Conservation (phyloP, 2,797 vertebrate genomes). For the Onychomys arenicola region DNA sequence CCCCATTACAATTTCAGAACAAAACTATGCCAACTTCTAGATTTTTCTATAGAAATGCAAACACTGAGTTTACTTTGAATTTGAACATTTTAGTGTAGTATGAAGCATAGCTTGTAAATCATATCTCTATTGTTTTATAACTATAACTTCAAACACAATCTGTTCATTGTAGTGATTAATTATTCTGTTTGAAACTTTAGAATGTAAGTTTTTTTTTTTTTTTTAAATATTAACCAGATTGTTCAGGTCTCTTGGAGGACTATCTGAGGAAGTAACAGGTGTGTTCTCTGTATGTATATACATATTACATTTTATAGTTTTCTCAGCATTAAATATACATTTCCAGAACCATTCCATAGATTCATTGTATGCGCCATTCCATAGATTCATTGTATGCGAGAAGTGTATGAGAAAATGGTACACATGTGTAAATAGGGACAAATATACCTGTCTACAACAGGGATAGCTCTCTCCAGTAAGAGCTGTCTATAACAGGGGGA, state of each 20-base stretch:
- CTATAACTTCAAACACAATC: neutral
- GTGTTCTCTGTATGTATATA: neutral
- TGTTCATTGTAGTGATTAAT: neutral
- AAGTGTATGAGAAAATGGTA: neutral
- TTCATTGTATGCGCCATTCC: neutral
- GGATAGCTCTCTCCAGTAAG: neutral
- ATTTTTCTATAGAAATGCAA: neutral
- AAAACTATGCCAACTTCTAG: neutral
- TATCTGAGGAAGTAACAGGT: neutral
- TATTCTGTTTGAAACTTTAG: neutral
- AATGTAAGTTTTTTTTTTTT: neutral
- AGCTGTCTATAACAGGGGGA: neutral
- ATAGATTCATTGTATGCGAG: neutral
- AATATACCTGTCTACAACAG: neutral
- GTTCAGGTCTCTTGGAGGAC: neutral
- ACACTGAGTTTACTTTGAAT: neutral
- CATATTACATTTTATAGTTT: neutral
- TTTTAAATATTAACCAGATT: neutral
- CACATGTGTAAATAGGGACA: neutral
- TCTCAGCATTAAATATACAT: neutral
- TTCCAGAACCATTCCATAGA: slow-evolving; percentile 19
- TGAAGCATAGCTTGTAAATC: neutral
- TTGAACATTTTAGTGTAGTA: neutral
- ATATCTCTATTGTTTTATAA: neutral
- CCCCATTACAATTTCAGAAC: neutral